phyloP scores from a whole-genome alignment of 2,888 invertebrate genomes.

The Agrotis ipsilon region DNA sequence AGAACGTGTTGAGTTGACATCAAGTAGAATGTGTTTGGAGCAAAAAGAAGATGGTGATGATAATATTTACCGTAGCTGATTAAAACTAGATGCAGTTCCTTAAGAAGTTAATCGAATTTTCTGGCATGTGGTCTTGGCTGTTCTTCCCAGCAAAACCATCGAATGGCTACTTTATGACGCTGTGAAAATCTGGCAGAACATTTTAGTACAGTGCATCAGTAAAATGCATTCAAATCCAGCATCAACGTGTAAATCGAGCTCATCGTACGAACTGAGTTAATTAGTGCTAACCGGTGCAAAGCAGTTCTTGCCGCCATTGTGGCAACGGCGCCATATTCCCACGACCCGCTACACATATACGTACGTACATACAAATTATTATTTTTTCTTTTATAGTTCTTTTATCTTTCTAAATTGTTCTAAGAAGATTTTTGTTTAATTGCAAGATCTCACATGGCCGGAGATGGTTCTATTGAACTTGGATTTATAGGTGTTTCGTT shows the following conservation, averaged over 20 bases:
- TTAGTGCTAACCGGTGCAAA: slow-evolving; percentile 79
- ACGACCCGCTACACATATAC: slow-evolving; percentile 70
- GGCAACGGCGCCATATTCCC: slow-evolving; percentile 72
- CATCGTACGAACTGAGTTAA: slow-evolving; percentile 72
- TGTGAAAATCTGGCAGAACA: slow-evolving; percentile 2
- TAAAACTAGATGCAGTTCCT: background rate
- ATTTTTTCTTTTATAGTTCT: slow-evolving; percentile 56
- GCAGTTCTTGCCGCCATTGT: slow-evolving; percentile 79
- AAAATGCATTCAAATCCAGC: slow-evolving; percentile 52
- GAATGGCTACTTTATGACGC: background rate
- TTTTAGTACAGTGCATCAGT: slow-evolving; percentile 29
- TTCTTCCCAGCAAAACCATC: background rate
- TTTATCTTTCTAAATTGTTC: slow-evolving; percentile 61
- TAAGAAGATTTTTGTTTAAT: slow-evolving; percentile 59
- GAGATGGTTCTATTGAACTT: slow-evolving; percentile 63
- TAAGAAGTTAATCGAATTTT: background rate
- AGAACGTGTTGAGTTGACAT: too few relatives aligned
- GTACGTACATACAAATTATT: slow-evolving; percentile 55
- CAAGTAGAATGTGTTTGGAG: too few relatives aligned
- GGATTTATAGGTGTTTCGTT: slow-evolving; percentile 24
- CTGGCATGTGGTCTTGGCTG: too few relatives aligned
- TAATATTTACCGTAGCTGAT: background rate
- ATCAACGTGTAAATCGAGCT: slow-evolving; percentile 49
- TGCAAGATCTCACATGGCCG: slow-evolving; percentile 57
- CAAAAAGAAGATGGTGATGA: too few relatives aligned